Conservation (phyloP, 2,888 invertebrate genomes). For the Dynastes tityus region DNA sequence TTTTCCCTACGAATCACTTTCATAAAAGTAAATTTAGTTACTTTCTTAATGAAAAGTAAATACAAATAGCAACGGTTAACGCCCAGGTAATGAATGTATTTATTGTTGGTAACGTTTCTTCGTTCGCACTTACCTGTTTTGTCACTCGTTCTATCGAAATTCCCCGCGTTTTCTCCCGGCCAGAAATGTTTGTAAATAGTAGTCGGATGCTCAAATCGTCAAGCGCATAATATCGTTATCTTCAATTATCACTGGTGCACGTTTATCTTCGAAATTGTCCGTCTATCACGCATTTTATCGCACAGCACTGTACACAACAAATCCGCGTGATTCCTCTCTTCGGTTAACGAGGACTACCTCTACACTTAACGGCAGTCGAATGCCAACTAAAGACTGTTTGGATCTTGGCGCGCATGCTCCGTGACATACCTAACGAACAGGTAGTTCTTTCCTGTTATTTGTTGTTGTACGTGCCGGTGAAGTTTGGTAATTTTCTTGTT, state of each 20-base stretch:
- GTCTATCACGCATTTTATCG: neutral
- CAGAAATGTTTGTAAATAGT: too few relatives aligned
- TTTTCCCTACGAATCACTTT: neutral
- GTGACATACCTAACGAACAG: constrained; percentile 46
- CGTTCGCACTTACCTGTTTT: too few relatives aligned
- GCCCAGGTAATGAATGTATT: too few relatives aligned
- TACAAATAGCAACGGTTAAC: too few relatives aligned
- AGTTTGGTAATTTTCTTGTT: neutral
- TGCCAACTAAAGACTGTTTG: constrained; percentile 52
- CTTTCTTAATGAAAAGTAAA: neutral
- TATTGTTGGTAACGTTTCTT: too few relatives aligned
- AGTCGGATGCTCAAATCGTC: neutral
- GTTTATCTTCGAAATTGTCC: neutral
- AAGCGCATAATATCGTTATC: neutral
- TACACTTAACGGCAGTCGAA: constrained; percentile 13
- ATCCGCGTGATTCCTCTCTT: neutral
- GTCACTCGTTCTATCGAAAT: too few relatives aligned
- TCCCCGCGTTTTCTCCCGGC: neutral
- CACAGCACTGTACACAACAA: neutral
- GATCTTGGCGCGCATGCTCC: constrained; percentile 49
- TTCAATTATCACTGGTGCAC: neutral
- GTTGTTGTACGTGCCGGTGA: neutral
- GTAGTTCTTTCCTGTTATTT: constrained; percentile 32
- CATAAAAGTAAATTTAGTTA: neutral
- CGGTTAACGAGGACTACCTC: constrained; percentile 22